Evolutionary conservation across 2,113 vertebrate genomes (phyloP).

Genomic region (Lepisosteus oculatus): DNA sequence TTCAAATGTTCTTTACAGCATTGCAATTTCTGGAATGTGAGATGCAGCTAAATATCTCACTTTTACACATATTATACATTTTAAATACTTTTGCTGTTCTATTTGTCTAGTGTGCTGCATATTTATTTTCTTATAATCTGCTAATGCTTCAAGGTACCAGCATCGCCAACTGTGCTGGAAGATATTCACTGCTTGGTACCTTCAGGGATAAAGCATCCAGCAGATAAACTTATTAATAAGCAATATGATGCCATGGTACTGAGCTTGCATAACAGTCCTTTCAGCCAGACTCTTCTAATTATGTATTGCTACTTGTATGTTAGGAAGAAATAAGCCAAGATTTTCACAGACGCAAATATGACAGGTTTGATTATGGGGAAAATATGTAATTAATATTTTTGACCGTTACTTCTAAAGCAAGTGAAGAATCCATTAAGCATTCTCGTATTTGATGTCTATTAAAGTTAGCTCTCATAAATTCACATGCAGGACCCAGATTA

Average conservation of each 20-base stretch:
- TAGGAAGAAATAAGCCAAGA: slow-evolving; percentile 55
- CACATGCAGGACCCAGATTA: too few species aligned
- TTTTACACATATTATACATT: too few species aligned
- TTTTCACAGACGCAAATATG: slow-evolving; percentile 71
- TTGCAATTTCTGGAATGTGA: too few species aligned
- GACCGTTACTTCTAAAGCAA: slow-evolving; percentile 35
- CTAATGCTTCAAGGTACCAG: background rate
- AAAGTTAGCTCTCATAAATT: too few species aligned
- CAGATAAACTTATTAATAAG: slow-evolving; percentile 68
- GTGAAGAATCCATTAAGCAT: slow-evolving; percentile 50
- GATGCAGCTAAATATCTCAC: too few species aligned
- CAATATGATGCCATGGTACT: slow-evolving; percentile 49
- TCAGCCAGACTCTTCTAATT: slow-evolving; percentile 66
- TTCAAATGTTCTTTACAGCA: too few species aligned
- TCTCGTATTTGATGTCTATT: background rate
- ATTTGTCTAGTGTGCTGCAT: background rate
- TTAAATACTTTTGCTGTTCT: too few species aligned
- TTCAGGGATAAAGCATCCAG: slow-evolving; percentile 42
- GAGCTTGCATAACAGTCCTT: slow-evolving; percentile 31
- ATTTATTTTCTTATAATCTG: background rate
- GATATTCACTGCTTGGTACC: background rate
- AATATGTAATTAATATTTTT: slow-evolving; percentile 32
- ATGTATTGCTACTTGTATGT: slow-evolving; percentile 54
- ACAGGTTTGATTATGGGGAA: slow-evolving; percentile 68
- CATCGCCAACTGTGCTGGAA: background rate